phyloP scores from a whole-genome alignment of 2,888 invertebrate genomes.

The Idaea straminata region DNA sequence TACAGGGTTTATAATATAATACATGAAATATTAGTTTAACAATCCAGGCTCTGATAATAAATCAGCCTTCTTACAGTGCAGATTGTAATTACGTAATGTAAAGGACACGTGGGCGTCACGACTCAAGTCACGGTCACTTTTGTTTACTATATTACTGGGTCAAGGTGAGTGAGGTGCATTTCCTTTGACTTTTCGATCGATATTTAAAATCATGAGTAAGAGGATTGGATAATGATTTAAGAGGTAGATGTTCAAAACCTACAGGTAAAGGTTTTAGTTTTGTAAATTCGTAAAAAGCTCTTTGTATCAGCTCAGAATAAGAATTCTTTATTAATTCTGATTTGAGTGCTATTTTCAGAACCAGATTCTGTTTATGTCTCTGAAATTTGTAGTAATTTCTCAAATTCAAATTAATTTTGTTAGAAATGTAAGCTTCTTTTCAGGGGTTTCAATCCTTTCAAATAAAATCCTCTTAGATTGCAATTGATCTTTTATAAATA shows the following conservation, averaged over 20 bases:
- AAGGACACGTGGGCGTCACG: background rate
- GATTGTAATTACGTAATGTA: too few relatives aligned
- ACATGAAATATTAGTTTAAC: background rate
- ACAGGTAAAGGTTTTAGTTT: too few relatives aligned
- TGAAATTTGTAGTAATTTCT: too few relatives aligned
- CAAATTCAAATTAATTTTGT: too few relatives aligned
- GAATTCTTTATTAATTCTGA: too few relatives aligned
- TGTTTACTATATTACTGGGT: background rate
- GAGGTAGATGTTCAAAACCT: background rate
- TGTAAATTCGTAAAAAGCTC: too few relatives aligned
- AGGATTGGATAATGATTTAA: background rate
- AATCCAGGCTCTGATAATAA: background rate
- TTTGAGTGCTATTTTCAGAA: too few relatives aligned
- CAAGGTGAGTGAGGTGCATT: conserved; percentile 1
- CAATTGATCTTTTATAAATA: background rate
- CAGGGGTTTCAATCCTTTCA: background rate
- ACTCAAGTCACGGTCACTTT: background rate
- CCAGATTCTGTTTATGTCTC: too few relatives aligned
- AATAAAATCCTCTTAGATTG: background rate
- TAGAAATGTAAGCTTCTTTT: too few relatives aligned
- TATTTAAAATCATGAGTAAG: background rate
- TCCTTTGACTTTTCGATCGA: background rate
- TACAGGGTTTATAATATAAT: background rate
- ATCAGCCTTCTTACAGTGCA: too few relatives aligned
- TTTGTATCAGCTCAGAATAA: too few relatives aligned